Evolutionary conservation across 2,888 invertebrate species (phyloP).

Genomic region (Diadegma fenestrale): DNA sequence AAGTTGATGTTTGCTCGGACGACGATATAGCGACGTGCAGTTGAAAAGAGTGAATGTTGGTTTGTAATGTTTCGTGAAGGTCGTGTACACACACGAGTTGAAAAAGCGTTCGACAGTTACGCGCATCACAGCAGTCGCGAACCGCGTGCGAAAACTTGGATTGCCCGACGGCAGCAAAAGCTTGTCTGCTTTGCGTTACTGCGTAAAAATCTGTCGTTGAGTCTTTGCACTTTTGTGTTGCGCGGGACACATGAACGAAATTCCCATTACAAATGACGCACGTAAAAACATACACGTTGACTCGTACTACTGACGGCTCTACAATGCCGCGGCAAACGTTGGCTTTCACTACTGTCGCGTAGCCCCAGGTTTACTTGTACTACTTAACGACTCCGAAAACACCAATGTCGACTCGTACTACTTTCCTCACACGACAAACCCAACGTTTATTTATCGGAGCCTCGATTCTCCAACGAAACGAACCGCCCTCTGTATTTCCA

Average conservation of each 20-base stretch:
- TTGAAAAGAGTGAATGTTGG: constrained; percentile 3
- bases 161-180: not conserved
- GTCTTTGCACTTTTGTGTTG: not conserved
- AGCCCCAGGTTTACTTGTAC: constrained; percentile 6
- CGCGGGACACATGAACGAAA: not conserved
- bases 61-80: not conserved
- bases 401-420: constrained; percentile 20
- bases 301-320: not conserved
- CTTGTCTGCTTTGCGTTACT: not conserved
- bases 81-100: not conserved
- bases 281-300: not conserved
- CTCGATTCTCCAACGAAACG: not conserved
- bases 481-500: constrained; percentile 5
- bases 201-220: not conserved
- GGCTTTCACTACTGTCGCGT: constrained; percentile 13
- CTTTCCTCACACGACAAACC: not conserved
- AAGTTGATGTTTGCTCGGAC: constrained; percentile 1
- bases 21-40: not conserved
- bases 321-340: not conserved
- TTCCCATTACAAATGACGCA: not conserved
- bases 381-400: not conserved
- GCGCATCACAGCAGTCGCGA: constrained; percentile 15
- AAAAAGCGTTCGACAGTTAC: not conserved
- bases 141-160: not conserved
- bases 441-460: not conserved